Evolutionary conservation across 2,113 vertebrate species (phyloP).

Genomic region (Microcebus jonahi): DNA sequence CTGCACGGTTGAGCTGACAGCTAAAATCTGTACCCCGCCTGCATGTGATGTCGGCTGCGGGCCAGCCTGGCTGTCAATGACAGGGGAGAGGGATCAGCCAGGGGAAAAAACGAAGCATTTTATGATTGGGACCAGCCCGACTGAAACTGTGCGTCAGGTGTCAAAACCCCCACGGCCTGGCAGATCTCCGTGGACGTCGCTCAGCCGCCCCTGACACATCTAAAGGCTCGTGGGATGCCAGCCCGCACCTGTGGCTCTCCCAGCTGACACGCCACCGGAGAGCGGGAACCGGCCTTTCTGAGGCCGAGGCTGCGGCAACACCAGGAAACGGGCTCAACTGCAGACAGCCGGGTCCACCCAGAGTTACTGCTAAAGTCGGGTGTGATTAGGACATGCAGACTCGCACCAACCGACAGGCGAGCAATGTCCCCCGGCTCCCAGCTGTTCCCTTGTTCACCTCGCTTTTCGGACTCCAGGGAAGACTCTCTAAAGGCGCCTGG

Average conservation of each 20-base stretch:
- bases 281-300: fast-evolving
- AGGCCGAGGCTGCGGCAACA: neutral
- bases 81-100: neutral
- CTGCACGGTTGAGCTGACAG: conserved; percentile 48
- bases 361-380: neutral
- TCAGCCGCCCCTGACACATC: neutral
- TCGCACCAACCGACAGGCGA: neutral
- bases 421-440: fast-evolving
- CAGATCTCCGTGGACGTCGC: neutral
- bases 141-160: neutral
- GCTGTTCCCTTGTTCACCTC: neutral
- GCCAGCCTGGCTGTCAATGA: neutral
- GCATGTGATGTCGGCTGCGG: neutral
- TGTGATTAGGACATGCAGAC: neutral
- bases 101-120: neutral
- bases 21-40: neutral
- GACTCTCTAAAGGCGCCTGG: neutral
- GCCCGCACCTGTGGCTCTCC: fast-evolving
- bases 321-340: fast-evolving
- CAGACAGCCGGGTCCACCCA: neutral
- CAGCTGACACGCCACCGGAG: fast-evolving
- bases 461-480: neutral
- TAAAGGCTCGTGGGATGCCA: neutral
- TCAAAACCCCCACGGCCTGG: neutral
- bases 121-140: neutral